phyloP scores from a whole-genome alignment of 2,888 invertebrate species.

The Drosophila algonquin region DNA sequence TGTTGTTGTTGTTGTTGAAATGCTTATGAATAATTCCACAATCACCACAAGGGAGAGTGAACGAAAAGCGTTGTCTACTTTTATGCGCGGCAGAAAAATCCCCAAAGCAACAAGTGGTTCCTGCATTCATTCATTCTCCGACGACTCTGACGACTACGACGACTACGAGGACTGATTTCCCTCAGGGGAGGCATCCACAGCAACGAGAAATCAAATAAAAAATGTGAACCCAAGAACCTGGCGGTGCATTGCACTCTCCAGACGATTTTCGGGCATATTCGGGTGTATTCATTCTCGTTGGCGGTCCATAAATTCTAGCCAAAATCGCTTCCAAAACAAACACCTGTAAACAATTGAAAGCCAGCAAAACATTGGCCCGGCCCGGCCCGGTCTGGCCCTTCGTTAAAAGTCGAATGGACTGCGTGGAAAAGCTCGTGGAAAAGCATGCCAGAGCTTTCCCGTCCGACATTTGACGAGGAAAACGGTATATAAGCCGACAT shows the following conservation, averaged over 20 bases:
- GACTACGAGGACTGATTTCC: not conserved
- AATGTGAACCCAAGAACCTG: slow-evolving; percentile 1
- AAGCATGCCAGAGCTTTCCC: slow-evolving; percentile 45
- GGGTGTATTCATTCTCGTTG: not conserved
- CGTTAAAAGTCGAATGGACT: slow-evolving; percentile 18
- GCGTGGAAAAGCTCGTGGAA: slow-evolving; percentile 40
- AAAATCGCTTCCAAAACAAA: slow-evolving; percentile 61
- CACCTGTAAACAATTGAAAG: slow-evolving; percentile 73
- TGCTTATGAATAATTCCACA: slow-evolving; percentile 58
- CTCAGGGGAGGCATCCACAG: not conserved
- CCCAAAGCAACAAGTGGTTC: slow-evolving; percentile 61
- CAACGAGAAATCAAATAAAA: slow-evolving; percentile 12
- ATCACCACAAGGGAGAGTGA: not conserved
- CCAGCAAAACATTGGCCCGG: slow-evolving; percentile 34
- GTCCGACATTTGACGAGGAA: slow-evolving; percentile 67
- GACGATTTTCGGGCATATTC: not conserved
- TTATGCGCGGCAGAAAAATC: slow-evolving; percentile 21
- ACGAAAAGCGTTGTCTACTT: slow-evolving; percentile 13
- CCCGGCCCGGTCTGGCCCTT: slow-evolving; percentile 24
- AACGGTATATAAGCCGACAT: slow-evolving; percentile 65
- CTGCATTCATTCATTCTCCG: not conserved
- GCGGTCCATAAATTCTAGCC: slow-evolving; percentile 25
- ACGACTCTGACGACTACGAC: not conserved
- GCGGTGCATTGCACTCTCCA: slow-evolving; percentile 32
- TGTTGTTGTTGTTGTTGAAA: slow-evolving; percentile 40